phyloP scores from a whole-genome alignment of 64 coral and sea anemone genomes.

The Actinia tenebrosa region DNA sequence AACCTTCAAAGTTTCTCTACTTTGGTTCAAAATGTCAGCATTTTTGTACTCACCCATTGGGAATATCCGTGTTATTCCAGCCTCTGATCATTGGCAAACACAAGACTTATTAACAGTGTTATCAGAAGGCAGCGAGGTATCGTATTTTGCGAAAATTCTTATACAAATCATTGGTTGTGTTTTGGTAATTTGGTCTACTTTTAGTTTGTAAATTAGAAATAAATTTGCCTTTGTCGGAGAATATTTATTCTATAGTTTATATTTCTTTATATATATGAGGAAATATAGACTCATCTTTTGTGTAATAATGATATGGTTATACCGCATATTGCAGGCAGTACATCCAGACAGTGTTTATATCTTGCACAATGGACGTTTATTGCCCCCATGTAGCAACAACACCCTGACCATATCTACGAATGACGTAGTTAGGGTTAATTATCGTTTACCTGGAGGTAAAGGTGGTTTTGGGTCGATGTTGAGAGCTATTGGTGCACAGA shows the following conservation, averaged over 20 bases:
- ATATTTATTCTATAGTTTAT: too few species aligned
- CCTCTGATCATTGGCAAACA: background rate
- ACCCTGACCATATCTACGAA: background rate
- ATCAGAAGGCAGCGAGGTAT: background rate
- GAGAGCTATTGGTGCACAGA: slow-evolving; percentile 96
- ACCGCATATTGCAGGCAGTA: background rate
- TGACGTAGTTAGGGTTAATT: background rate
- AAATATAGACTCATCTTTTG: too few species aligned
- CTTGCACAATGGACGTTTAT: slow-evolving; percentile 2
- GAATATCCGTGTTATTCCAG: background rate
- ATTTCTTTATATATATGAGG: too few species aligned
- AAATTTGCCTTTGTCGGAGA: too few species aligned
- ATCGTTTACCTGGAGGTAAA: slow-evolving; percentile 68
- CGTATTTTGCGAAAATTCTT: background rate
- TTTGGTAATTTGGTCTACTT: too few species aligned
- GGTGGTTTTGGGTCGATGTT: slow-evolving; percentile 99
- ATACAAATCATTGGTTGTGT: background rate
- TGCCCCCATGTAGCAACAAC: background rate
- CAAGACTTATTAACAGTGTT: background rate
- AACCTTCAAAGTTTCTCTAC: background rate
- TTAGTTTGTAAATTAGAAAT: too few species aligned
- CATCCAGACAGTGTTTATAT: background rate
- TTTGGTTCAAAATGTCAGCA: slow-evolving; percentile 44
- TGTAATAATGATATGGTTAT: background rate
- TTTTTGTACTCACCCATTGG: slow-evolving; percentile 35